These are phyloP conservation scores for Penaeus vannamei DNA, from an alignment of 1,140 invertebrate species.

Conservation along the genomic window DNA sequence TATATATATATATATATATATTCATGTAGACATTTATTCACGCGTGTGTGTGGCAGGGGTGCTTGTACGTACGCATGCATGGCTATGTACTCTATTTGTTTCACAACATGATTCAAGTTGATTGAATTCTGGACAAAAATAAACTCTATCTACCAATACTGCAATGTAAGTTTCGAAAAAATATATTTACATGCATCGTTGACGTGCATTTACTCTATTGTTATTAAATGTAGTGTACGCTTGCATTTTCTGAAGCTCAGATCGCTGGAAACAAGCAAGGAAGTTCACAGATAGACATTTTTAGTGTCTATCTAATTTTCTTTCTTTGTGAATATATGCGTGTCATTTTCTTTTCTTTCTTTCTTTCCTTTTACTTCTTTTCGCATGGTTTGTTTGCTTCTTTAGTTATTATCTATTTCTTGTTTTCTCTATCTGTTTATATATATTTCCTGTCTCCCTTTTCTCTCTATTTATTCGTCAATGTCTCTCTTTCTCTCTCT, in stretches of 20 bases:
- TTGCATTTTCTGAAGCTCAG: no score
- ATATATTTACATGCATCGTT: no score
- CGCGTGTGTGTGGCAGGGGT: no score
- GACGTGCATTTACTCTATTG: no score
- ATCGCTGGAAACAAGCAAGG: no score
- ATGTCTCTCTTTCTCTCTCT: background rate
- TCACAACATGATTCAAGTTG: no score
- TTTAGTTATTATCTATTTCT: background rate
- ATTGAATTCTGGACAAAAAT: background rate
- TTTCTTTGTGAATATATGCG: no score
- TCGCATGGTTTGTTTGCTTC: background rate
- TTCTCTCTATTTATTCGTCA: background rate
- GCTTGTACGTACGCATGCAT: background rate
- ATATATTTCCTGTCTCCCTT: background rate
- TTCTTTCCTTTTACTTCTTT: background rate
- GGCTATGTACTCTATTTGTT: background rate
- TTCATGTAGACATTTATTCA: background rate
- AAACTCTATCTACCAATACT: background rate
- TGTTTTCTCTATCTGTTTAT: background rate
- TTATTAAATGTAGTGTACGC: no score
- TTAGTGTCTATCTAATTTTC: no score
- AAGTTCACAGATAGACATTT: no score
- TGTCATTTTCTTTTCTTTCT: background rate
- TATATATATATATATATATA: conserved; percentile 37
- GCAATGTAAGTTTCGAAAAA: background rate